phyloP scores from a whole-genome alignment of 2,797 vertebrate species.

The Danio choprae region DNA sequence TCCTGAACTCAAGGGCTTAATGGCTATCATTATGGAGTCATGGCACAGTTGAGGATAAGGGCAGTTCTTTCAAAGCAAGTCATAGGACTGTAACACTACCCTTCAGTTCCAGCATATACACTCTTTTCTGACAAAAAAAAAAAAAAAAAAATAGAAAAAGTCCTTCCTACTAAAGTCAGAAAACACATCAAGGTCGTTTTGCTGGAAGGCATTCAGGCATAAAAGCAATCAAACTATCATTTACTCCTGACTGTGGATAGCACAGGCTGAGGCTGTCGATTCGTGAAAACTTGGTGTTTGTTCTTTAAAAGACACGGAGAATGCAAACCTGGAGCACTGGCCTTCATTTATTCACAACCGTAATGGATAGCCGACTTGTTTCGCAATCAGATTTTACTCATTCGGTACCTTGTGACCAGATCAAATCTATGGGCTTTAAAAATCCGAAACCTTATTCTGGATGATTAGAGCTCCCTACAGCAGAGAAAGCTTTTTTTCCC shows the following conservation, averaged over 20 bases:
- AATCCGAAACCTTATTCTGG: slow-evolving; percentile 2
- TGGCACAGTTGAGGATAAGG: slow-evolving; percentile 16
- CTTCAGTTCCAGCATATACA: slow-evolving; percentile 26
- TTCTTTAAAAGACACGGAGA: slow-evolving; percentile 33
- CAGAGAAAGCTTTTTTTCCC: slow-evolving; percentile 5
- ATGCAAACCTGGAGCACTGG: not conserved
- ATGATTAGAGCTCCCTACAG: slow-evolving; percentile 17
- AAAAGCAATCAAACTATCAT: slow-evolving; percentile 54
- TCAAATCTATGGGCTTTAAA: slow-evolving; percentile 23
- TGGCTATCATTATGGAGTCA: slow-evolving; percentile 21
- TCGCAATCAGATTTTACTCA: slow-evolving; percentile 21
- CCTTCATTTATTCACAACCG: not conserved
- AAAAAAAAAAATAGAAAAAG: slow-evolving; percentile 35
- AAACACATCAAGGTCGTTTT: slow-evolving; percentile 49
- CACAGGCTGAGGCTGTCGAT: slow-evolving; percentile 49
- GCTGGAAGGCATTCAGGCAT: slow-evolving; percentile 42
- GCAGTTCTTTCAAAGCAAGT: not conserved
- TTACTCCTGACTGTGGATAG: slow-evolving; percentile 50
- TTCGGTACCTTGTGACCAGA: slow-evolving; percentile 13
- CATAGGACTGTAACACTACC: not conserved
- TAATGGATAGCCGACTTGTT: not conserved
- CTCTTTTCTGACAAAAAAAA: slow-evolving; percentile 20
- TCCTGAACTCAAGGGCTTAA: slow-evolving; percentile 32
- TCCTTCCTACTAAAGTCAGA: slow-evolving; percentile 24
- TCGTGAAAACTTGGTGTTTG: slow-evolving; percentile 45